A percentile compares a stretch with the other conserved stretches of the same genome.
phyloP scores from a whole-genome alignment of 2,888 invertebrate species.

The Anthoptus insignis region DNA sequence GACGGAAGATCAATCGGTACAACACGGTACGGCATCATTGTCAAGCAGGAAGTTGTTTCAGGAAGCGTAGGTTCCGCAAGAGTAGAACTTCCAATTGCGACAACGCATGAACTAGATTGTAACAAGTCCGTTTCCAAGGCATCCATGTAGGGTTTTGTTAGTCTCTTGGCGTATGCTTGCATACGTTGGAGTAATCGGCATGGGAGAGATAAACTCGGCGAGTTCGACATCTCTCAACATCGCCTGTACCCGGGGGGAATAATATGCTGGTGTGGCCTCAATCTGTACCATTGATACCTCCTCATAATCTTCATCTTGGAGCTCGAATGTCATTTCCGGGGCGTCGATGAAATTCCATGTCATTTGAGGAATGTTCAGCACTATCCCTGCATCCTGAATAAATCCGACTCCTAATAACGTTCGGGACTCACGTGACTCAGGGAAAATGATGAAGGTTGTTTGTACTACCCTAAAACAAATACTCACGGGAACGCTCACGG shows the following conservation, averaged over 20 bases:
- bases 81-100: too few species aligned
- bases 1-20: too few species aligned
- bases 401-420: slow-evolving; percentile 50
- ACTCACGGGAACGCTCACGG: slow-evolving; percentile 20
- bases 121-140: too few species aligned
- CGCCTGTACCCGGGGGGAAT: neutral
- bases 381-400: neutral
- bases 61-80: too few species aligned
- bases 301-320: neutral
- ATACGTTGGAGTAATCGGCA: neutral
- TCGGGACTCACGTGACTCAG: slow-evolving; percentile 41
- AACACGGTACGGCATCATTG: too few species aligned
- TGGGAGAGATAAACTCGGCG: neutral
- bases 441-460: slow-evolving; percentile 49
- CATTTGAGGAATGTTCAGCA: neutral
- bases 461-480: slow-evolving; percentile 24
- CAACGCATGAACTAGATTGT: too few species aligned
- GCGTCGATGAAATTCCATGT: neutral
- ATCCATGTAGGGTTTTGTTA: too few species aligned
- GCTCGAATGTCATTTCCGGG: neutral
- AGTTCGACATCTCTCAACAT: neutral
- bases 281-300: neutral
- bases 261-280: neutral
- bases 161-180: too few species aligned
- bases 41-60: too few species aligned